A percentile compares a stretch with the other conserved stretches of the same genome.
These are phyloP conservation scores for Drosophila atripex DNA, from an alignment of 2,888 invertebrate genomes.

Conservation along the genomic window DNA sequence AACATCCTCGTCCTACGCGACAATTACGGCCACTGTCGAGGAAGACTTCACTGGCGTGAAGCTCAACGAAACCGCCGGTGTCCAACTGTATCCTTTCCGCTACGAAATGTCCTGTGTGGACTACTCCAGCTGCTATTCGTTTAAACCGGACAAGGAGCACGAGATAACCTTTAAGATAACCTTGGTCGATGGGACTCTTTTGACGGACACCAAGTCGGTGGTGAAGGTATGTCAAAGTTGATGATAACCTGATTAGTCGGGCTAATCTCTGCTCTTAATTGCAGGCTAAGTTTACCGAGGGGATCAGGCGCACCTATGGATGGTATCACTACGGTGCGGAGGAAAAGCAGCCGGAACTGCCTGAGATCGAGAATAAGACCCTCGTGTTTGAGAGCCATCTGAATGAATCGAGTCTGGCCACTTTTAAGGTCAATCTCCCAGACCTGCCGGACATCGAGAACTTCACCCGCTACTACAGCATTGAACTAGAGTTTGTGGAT, in stretches of 20 bases:
- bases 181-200: constrained; percentile 88
- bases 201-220: constrained; percentile 86
- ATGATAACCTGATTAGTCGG: neutral
- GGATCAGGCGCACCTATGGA: constrained; percentile 49
- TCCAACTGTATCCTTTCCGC: constrained; percentile 90
- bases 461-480: constrained; percentile 60
- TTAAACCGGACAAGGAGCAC: constrained; percentile 95
- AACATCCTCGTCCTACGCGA: constrained; percentile 49
- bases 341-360: constrained; percentile 45
- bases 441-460: constrained; percentile 80
- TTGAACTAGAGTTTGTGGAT: constrained; percentile 66
- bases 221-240: constrained; percentile 81
- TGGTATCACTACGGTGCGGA: constrained; percentile 43
- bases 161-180: constrained; percentile 91
- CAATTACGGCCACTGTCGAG: constrained; percentile 93
- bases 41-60: constrained; percentile 93
- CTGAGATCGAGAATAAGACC: constrained; percentile 83
- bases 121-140: constrained; percentile 90
- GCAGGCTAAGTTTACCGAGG: constrained; percentile 68
- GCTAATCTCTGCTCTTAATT: neutral
- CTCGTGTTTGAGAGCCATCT: constrained; percentile 82
- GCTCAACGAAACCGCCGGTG: constrained; percentile 90
- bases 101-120: constrained; percentile 89
- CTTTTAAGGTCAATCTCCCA: constrained; percentile 87
- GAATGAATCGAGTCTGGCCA: constrained; percentile 87